Base-by-base conservation (phyloP, 1,140 invertebrate genomes). In the Euglossa dilemma region DNA sequence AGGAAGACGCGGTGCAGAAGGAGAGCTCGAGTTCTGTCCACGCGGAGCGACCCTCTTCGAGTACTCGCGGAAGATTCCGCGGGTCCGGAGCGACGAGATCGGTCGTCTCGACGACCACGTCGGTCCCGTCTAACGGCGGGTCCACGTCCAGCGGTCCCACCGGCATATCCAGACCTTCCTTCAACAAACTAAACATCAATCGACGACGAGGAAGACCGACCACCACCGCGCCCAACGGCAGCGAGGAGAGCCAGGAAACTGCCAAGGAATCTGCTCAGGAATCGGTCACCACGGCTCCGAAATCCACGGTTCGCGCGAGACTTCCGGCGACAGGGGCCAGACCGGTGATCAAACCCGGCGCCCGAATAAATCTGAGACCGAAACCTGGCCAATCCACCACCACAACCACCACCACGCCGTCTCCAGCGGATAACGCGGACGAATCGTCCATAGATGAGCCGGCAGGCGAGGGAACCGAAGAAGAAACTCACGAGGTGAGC, bases 291-390 rank as follows among this genome's bases (percentile, higher is more conserved):
- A 28, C 78, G 4, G 36, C 90, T 11, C 64, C 86, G 0, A 90
- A 92, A 63, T 70, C 87, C 0, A 50, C 66, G 3, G 59, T 84
- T 52, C 89, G 92, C 8, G 16, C 86, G 9, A 92, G 90, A 69
- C 57, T 93, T 23, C 89, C 92, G 4, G 85, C 92, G 0, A 85
- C 88, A 2, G 91, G 89, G 36, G 82, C 90, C 16, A 94, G 96
- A 83, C 95, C 95, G 9, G 95, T 95, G 18, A 95, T 87, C n/a
- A 84, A 77, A 59, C 85, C 81, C 0, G 81, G 80, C 0, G 66
- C 36, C n/a, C 73, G 95, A 59, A 91, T 96, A 5, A 96, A 95
- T 84, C 83, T 96, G 0, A 94, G 95, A 83, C 92, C 93, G 43
- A 94, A 95, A 83, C 92, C 93, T 20, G 94, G 93, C 45, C 94